Percentiles rank a stretch among this genome's conserved stretches.
These are phyloP conservation scores for Bufo bufo DNA, from an alignment of 2,113 vertebrate species.

Conservation along the genomic window DNA sequence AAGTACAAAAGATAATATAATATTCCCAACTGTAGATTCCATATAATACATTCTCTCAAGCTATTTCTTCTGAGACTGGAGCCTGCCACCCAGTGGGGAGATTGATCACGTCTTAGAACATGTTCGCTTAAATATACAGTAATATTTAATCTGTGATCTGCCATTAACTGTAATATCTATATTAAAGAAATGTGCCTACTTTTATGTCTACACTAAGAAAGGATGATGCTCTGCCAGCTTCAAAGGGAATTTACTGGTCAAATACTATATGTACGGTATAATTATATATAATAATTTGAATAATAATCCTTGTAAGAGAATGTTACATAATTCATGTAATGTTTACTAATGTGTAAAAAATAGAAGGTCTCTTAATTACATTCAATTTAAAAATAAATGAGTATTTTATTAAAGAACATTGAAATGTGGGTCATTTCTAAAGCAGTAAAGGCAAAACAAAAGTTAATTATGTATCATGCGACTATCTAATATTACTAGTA, in stretches of 20 bases:
- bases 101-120: slow-evolving; percentile 32
- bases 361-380: background rate
- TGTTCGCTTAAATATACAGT: slow-evolving; percentile 18
- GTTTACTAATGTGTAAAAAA: background rate
- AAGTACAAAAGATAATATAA: slow-evolving; percentile 7
- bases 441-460: background rate
- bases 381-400: background rate
- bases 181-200: background rate
- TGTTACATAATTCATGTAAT: background rate
- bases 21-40: slow-evolving; percentile 13
- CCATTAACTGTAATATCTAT: slow-evolving; percentile 19
- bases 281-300: background rate
- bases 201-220: background rate
- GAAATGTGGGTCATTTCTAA: background rate
- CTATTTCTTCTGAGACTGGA: slow-evolving; percentile 39
- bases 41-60: slow-evolving; percentile 21
- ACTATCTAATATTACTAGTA: background rate
- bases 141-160: slow-evolving; percentile 28
- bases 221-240: slow-evolving; percentile 23
- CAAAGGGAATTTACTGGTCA: slow-evolving; percentile 10
- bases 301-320: background rate
- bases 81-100: slow-evolving; percentile 54
- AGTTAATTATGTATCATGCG: background rate
- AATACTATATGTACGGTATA: background rate
- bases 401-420: background rate